Evolutionary conservation across 35 echinoderm and acorn worm genomes (phyloP).

Genomic region (Strongylocentrotus purpuratus): DNA sequence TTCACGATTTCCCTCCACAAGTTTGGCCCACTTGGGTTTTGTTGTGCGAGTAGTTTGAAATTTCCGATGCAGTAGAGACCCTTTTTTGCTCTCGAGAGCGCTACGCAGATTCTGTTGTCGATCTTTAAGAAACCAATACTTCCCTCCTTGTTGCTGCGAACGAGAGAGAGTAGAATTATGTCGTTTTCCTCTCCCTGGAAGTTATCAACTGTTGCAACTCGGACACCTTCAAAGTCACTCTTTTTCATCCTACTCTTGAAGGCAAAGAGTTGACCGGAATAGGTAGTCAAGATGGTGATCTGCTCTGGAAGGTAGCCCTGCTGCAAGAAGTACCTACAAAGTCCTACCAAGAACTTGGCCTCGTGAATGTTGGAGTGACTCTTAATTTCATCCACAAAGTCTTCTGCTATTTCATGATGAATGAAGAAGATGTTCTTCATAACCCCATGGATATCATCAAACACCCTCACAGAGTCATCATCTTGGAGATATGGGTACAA

Average conservation of each 20-base stretch:
- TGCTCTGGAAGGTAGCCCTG: constrained; percentile 78
- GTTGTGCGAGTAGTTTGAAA: constrained; percentile 57
- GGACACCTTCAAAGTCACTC: constrained; percentile 60
- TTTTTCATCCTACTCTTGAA: constrained; percentile 71
- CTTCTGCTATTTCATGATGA: constrained; percentile 67
- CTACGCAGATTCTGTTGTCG: constrained; percentile 89
- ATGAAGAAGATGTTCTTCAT: constrained; percentile 74
- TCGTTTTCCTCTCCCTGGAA: constrained; percentile 98
- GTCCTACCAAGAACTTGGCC: constrained; percentile 63
- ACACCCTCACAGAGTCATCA: constrained; percentile 50
- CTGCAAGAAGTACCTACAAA: constrained; percentile 82
- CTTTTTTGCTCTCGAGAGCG: constrained; percentile 82
- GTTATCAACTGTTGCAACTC: constrained; percentile 78
- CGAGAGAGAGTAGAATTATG: constrained; percentile 92
- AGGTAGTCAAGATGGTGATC: constrained; percentile 89
- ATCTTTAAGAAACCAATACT: constrained; percentile 84
- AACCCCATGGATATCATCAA: constrained; percentile 69
- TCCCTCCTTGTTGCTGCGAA: constrained; percentile 81
- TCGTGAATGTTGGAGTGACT: constrained; percentile 80
- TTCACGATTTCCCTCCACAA: constrained; percentile 76
- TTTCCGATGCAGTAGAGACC: constrained; percentile 95
- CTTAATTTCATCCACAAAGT: constrained; percentile 58
- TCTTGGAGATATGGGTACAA: constrained; percentile 79
- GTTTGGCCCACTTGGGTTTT: background rate
- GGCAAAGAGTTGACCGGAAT: constrained; percentile 84